Percentiles rank a stretch among this genome's conserved stretches.
These are phyloP conservation scores for Myathropa florea DNA, from an alignment of 2,888 invertebrate genomes.

Conservation along the genomic window DNA sequence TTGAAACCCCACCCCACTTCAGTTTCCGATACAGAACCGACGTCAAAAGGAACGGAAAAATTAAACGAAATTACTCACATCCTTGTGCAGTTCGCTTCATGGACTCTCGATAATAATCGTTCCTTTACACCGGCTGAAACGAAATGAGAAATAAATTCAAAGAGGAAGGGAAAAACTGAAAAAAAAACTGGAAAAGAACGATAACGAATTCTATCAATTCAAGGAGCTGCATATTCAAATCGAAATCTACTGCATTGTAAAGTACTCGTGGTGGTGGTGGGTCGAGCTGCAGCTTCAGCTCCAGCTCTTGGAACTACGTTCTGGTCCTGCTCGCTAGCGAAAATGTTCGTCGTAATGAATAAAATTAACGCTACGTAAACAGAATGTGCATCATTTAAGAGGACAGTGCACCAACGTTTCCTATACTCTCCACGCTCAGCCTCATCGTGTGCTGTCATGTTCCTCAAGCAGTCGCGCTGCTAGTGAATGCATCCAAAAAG, in stretches of 20 bases:
- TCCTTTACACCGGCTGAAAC: background rate
- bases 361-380: constrained; percentile 63
- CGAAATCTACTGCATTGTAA: background rate
- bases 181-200: background rate
- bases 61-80: background rate
- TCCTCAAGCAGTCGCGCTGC: constrained; percentile 19
- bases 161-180: no score
- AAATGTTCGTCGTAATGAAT: constrained; percentile 53
- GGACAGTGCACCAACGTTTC: constrained; percentile 49
- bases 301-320: background rate
- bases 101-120: background rate
- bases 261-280: background rate
- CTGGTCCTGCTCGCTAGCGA: background rate
- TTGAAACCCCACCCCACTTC: background rate
- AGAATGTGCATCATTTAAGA: constrained; percentile 59
- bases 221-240: background rate
- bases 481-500: background rate
- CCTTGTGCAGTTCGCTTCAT: background rate
- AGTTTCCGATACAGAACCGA: background rate
- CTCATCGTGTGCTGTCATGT: constrained; percentile 13
- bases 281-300: background rate
- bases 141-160: background rate
- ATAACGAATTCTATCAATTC: constrained; percentile 17
- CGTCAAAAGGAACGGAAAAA: background rate
- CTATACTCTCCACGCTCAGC: background rate